A percentile compares a stretch with the other conserved stretches of the same genome.
These are phyloP conservation scores for Hypercompe scribonia DNA, from an alignment of 2,888 invertebrate species.

Conservation along the genomic window DNA sequence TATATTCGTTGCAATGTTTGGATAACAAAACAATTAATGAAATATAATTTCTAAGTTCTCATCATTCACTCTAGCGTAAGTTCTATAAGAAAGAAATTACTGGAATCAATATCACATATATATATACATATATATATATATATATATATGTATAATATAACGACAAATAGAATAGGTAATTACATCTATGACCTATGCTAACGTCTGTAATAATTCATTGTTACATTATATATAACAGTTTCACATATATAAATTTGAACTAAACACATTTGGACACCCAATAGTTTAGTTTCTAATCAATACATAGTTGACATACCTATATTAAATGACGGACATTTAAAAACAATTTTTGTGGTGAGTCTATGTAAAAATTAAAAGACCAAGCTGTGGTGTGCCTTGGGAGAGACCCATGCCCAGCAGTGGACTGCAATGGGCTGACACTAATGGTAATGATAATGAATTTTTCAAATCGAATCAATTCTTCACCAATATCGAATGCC, in stretches of 20 bases:
- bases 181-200: slow-evolving; percentile 36
- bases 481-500: background rate
- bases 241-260: background rate
- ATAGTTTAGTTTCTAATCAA: slow-evolving; percentile 4
- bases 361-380: no score
- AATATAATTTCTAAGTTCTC: slow-evolving; percentile 15
- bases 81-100: background rate
- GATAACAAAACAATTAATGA: no score
- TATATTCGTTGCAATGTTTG: no score
- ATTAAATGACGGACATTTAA: background rate
- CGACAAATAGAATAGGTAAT: slow-evolving; percentile 24
- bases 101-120: slow-evolving; percentile 20
- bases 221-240: background rate
- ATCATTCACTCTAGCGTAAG: slow-evolving; percentile 26
- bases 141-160: slow-evolving; percentile 2
- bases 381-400: no score
- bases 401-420: no score
- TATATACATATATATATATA: slow-evolving; percentile 5
- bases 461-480: no score
- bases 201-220: slow-evolving; percentile 5
- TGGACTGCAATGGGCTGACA: no score
- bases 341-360: background rate
- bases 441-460: no score
- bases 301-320: background rate
- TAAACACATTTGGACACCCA: background rate